Conservation (phyloP, 2,888 invertebrate genomes). For the Drosophila cognata region DNA sequence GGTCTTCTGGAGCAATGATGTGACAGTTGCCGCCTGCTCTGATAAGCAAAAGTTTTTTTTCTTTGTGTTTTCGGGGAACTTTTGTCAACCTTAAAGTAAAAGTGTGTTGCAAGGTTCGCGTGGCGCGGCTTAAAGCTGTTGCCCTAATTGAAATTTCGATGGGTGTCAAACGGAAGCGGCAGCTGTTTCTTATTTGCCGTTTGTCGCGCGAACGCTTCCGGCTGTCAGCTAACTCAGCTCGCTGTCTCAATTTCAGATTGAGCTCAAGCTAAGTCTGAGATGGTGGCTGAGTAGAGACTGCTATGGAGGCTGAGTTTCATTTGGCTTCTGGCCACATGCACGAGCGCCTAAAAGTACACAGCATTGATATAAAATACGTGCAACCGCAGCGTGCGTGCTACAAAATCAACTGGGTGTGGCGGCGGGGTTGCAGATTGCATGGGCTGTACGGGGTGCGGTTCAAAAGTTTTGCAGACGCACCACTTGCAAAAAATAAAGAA, state of each 20-base stretch:
- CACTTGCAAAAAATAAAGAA: conserved; percentile 11
- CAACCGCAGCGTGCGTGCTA: conserved; percentile 55
- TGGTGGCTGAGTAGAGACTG: background rate
- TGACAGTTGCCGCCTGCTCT: conserved; percentile 48
- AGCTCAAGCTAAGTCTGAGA: background rate
- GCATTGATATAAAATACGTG: conserved; percentile 73
- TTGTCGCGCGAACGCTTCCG: conserved; percentile 62
- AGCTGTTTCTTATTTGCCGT: conserved; percentile 57
- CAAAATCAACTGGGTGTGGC: conserved; percentile 2
- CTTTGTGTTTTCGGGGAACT: background rate
- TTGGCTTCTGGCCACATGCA: conserved; percentile 50
- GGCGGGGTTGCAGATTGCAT: conserved; percentile 25
- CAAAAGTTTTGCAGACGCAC: conserved; percentile 62
- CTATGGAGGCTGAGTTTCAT: background rate
- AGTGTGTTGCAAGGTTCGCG: conserved; percentile 31
- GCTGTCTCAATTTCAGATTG: conserved; percentile 28
- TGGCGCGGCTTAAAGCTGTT: conserved; percentile 40
- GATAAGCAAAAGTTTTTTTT: conserved; percentile 40
- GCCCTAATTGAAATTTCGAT: conserved; percentile 67
- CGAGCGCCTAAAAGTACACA: conserved; percentile 67
- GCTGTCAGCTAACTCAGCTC: conserved; percentile 42
- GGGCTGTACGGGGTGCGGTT: conserved; percentile 39
- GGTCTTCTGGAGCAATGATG: conserved; percentile 34
- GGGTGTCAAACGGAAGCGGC: conserved; percentile 58
- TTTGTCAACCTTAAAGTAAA: conserved; percentile 39